A percentile compares a stretch with the other conserved stretches of the same genome.
These are phyloP conservation scores for Arion vulgaris DNA, from an alignment of 1,140 invertebrate species.

Conservation along the genomic window DNA sequence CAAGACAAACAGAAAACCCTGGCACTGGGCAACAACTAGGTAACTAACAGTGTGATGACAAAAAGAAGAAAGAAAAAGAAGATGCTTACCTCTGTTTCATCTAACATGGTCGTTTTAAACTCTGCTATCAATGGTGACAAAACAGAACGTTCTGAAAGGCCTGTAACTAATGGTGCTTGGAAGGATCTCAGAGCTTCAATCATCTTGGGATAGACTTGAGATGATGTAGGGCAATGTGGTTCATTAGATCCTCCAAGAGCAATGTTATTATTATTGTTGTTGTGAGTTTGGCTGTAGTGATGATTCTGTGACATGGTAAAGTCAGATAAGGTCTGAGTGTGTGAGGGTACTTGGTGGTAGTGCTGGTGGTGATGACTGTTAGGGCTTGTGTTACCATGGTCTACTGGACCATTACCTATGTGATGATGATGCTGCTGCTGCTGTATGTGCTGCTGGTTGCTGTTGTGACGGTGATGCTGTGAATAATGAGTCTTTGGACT, in stretches of 20 bases:
- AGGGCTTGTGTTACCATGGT: slow-evolving; percentile 18
- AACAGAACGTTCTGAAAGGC: slow-evolving; percentile 41
- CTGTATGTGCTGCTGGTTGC: slow-evolving; percentile 31
- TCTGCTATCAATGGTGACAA: slow-evolving; percentile 67
- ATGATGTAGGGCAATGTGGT: not conserved
- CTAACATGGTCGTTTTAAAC: slow-evolving; percentile 64
- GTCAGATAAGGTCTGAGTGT: slow-evolving; percentile 25
- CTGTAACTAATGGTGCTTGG: not conserved
- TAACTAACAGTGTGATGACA: too few relatives aligned
- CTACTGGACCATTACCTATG: not conserved
- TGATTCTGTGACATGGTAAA: not conserved
- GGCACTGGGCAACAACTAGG: too few relatives aligned
- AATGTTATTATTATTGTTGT: slow-evolving; percentile 18
- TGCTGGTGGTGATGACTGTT: slow-evolving; percentile 35
- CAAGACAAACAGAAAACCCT: too few relatives aligned
- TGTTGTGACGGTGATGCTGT: slow-evolving; percentile 24
- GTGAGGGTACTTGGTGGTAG: slow-evolving; percentile 14
- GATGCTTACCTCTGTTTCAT: slow-evolving; percentile 58
- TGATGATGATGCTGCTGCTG: slow-evolving; percentile 27
- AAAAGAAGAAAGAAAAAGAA: not conserved
- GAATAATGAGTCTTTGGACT: slow-evolving; percentile 23
- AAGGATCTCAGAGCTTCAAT: slow-evolving; percentile 40
- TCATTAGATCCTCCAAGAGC: not conserved
- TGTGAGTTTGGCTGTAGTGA: slow-evolving; percentile 30
- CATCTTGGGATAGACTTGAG: slow-evolving; percentile 25